A percentile compares a stretch with the other conserved stretches of the same genome.
Conservation (phyloP, 2,113 vertebrate species). For the Mystacornis crossleyi region DNA sequence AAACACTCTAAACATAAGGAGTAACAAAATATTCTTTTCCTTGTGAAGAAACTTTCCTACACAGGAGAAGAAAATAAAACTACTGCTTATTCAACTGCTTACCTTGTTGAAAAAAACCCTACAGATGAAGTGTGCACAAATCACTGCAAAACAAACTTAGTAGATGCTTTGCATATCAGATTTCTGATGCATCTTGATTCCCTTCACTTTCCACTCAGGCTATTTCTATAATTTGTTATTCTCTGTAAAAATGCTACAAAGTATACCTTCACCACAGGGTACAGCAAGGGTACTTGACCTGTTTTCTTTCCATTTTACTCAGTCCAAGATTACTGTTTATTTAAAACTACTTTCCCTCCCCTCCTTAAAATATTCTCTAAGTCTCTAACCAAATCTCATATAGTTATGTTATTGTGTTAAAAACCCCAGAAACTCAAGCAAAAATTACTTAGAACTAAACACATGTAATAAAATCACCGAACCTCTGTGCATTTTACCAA, state of each 20-base stretch:
- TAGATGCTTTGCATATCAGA: neutral
- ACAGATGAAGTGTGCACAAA: neutral
- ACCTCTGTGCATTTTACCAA: neutral
- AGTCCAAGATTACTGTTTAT: neutral
- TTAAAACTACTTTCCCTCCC: neutral
- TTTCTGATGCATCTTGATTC: neutral
- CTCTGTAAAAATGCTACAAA: neutral
- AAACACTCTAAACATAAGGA: neutral
- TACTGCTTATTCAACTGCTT: neutral
- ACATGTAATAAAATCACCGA: neutral
- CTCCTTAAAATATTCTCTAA: neutral
- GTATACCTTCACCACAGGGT: neutral
- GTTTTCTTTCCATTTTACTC: neutral
- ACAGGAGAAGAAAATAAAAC: neutral
- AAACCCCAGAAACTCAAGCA: neutral
- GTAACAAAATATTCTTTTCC: neutral
- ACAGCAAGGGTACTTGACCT: neutral
- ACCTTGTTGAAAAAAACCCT: neutral
- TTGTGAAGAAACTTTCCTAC: neutral
- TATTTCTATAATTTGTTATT: neutral
- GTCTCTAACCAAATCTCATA: neutral
- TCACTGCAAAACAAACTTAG: neutral
- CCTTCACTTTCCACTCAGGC: neutral
- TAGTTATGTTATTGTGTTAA: neutral
- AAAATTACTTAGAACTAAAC: neutral